Evolutionary conservation across 2,113 vertebrate species (phyloP), one percentile per base, ranked within the genome.

Genomic region (Callionymus lyra): DNA sequence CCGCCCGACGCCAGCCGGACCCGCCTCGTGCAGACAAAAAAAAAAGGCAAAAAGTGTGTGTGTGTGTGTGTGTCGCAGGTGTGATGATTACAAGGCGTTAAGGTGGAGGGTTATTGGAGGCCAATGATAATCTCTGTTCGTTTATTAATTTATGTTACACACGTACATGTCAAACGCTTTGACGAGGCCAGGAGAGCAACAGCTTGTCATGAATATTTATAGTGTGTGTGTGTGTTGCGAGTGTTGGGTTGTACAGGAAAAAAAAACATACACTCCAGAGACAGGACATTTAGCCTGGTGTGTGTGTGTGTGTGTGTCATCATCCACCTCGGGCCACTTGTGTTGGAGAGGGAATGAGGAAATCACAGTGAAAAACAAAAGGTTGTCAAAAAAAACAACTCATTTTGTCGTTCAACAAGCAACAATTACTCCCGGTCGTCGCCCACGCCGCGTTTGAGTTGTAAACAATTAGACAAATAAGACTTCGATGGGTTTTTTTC

Each of bases 131-230:
- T 34, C 47, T 21, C 50, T 53, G 21, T 46, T 61, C 42, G 60
- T 35, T 63, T 56, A 54, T 61, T 55, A 12, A 59, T 59, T 36
- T 39, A 38, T 46, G 16, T 50, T 33, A 31, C 38, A 71, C 36
- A 51, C 41, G 65, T 36, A 50, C 16, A 44, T 18, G 34, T 6
- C 34, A 5, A 34, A 50, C 33, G 47, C 4, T 62, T 74, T 66
- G 64, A 69, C n/a, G 2, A 49, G 44, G 49, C 54, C 49, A 70
- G 31, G 38, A 61, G 38, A 38, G 46, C 64, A 73, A 56, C 78
- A 81, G 72, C 78, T 78, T 74, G 63, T 21, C 13, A 76, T 77
- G 70, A 77, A 82, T 79, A 82, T 76, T 79, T 60, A 73, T 38
- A 32, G 48, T 56, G 16, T 38, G 50, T 44, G 47, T 47, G 39